Percentiles rank a stretch among this genome's conserved stretches.
Conservation (phyloP, 2,113 vertebrate species). For the Psittacus erithacus region DNA sequence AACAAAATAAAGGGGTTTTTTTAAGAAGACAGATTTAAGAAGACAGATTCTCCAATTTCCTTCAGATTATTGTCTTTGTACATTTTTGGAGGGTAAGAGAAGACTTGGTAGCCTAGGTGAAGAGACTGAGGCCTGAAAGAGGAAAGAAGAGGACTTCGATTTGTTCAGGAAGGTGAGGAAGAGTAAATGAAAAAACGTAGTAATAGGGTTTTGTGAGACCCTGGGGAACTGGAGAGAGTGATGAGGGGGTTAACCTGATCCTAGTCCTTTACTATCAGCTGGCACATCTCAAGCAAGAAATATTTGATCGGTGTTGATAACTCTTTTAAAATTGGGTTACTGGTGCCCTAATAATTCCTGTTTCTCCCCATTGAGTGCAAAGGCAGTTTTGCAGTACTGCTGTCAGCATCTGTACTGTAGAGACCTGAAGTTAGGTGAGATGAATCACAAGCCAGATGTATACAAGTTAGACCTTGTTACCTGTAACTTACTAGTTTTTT, state of each 20-base stretch:
- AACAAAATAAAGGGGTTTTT: not conserved
- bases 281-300: not conserved
- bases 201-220: not conserved
- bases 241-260: not conserved
- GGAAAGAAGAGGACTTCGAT: not conserved
- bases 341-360: not conserved
- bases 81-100: not conserved
- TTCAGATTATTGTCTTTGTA: not conserved
- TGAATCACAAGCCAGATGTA: not conserved
- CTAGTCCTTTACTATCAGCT: not conserved
- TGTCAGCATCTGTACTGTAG: not conserved
- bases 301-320: not conserved
- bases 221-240: not conserved
- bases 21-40: not conserved
- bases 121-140: not conserved
- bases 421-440: not conserved
- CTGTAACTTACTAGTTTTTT: not conserved
- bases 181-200: not conserved
- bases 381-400: not conserved
- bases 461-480: not conserved
- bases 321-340: not conserved
- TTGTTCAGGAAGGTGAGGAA: not conserved
- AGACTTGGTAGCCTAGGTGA: not conserved
- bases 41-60: not conserved
- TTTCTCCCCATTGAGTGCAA: not conserved